Base-by-base conservation (phyloP, 37 sponge, comb jelly and placozoan genomes). In the Haliclona indistincta region DNA sequence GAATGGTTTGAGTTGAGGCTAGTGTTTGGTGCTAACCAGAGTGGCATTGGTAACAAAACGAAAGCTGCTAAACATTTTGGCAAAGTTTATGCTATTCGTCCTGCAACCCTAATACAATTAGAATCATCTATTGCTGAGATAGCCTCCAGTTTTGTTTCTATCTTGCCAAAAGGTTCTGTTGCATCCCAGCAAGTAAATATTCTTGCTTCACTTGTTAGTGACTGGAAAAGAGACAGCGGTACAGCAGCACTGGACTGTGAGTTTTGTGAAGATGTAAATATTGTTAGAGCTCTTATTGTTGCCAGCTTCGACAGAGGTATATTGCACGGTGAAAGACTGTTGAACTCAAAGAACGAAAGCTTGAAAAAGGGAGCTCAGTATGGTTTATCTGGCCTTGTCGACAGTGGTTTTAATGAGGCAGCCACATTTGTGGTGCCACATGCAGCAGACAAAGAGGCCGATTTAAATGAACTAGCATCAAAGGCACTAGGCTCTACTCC, bases 1-100 rank as follows among this genome's bases (percentile, higher is more conserved):
- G 54, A 76, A 4, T 91, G 86, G 83, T 52, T 79, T 29, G n/a
- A n/a, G n/a, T n/a, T n/a, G n/a, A n/a, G n/a, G n/a, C n/a, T 64
- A 38, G 4, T 53, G 74, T 34, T 29, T 58, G 42, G 43, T 43
- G 34, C 25, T 38, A 29, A 30, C 62, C 25, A 38, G 61, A 39
- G 8, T 22, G 1, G 39, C 42, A 25, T 25, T n/a, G n/a, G n/a
- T n/a, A n/a, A n/a, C n/a, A n/a, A n/a, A n/a, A n/a, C n/a, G n/a
- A n/a, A n/a, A n/a, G 54, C 75, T 3, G 62, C 45, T 1, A 30
- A 67, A 55, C 68, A 67, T 44, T n/a, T n/a, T n/a, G 67, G 64
- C n/a, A 33, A 6, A 20, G 7, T 35, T 33, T 22, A 61, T 55
- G 85, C 62, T n/a, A 39, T 84, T n/a, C 68, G 82, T 0, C 77